These are phyloP conservation scores for Chaetodon trifascialis DNA, from an alignment of 2,113 vertebrate genomes.

Conservation along the genomic window DNA sequence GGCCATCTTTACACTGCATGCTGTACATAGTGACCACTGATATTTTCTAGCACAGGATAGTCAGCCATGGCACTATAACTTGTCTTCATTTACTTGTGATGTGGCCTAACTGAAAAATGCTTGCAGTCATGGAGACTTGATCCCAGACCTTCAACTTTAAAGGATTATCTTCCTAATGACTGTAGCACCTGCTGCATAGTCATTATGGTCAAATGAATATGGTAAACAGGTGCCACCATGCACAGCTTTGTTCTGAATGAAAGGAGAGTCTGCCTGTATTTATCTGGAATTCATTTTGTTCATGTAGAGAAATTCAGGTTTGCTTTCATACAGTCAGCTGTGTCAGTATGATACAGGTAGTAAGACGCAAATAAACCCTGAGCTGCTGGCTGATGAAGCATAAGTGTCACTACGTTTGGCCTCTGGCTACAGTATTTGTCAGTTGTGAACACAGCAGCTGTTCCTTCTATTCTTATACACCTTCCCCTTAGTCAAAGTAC, in stretches of 20 bases:
- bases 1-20: background rate
- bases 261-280: slow-evolving; percentile 31
- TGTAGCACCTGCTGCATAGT: slow-evolving; percentile 17
- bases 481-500: background rate
- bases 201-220: slow-evolving; percentile 35
- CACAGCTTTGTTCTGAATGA: slow-evolving; percentile 30
- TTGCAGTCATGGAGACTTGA: background rate
- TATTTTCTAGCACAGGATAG: background rate
- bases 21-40: slow-evolving; percentile 6
- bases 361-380: slow-evolving; percentile 46
- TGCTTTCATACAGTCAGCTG: slow-evolving; percentile 22
- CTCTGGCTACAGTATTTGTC: slow-evolving; percentile 19
- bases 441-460: slow-evolving; percentile 31
- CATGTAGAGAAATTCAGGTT: slow-evolving; percentile 27
- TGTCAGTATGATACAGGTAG: slow-evolving; percentile 36
- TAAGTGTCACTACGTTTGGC: slow-evolving; percentile 33
- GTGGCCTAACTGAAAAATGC: background rate
- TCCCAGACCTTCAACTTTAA: background rate
- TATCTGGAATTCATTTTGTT: slow-evolving; percentile 9
- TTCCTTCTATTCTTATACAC: background rate
- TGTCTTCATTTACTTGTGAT: slow-evolving; percentile 5
- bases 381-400: slow-evolving; percentile 27
- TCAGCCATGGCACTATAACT: background rate
- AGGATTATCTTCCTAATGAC: slow-evolving; percentile 38
- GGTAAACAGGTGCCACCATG: slow-evolving; percentile 38